A percentile compares a stretch with the other conserved stretches of the same genome.
phyloP scores from a whole-genome alignment of 1,140 invertebrate genomes.

The Carposina sasakii region DNA sequence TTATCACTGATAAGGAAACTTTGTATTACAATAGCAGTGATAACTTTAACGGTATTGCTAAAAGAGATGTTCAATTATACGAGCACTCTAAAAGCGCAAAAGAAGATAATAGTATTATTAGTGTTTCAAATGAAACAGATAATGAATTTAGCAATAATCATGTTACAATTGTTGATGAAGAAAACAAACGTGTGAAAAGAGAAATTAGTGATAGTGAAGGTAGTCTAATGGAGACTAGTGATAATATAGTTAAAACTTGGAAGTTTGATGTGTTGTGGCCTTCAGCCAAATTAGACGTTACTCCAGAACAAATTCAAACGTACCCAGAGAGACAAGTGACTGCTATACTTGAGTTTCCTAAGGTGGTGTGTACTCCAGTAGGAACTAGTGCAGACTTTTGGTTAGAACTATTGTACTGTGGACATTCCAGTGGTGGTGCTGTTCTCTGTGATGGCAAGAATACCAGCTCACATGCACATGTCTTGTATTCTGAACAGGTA shows the following conservation, averaged over 20 bases:
- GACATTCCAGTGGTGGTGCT: conserved; percentile 72
- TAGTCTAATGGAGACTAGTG: conserved; percentile 54
- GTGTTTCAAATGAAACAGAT: too few relatives aligned
- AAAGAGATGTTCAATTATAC: too few relatives aligned
- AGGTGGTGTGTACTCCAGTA: conserved; percentile 77
- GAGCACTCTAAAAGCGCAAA: conserved; percentile 1
- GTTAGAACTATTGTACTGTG: conserved; percentile 85
- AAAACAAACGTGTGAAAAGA: conserved; percentile 38
- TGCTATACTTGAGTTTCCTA: conserved; percentile 81
- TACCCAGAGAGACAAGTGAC: conserved; percentile 82
- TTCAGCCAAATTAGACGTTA: conserved; percentile 78
- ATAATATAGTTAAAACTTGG: conserved; percentile 67
- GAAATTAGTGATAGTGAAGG: conserved; percentile 34
- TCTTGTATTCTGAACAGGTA: conserved; percentile 67
- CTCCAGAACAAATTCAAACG: conserved; percentile 82
- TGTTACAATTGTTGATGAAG: too few relatives aligned
- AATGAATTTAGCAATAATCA: too few relatives aligned
- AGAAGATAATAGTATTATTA: conserved; percentile 2
- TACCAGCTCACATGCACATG: conserved; percentile 61
- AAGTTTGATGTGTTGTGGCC: conserved; percentile 87
- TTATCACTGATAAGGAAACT: conserved; percentile 62
- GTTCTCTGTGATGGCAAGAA: conserved; percentile 66
- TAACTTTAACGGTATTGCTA: too few relatives aligned
- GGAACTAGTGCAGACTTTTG: conserved; percentile 79
- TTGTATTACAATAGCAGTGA: conserved; percentile 57